phyloP scores from a whole-genome alignment of 2,113 vertebrate genomes.

The Illadopsis cleaveri region DNA sequence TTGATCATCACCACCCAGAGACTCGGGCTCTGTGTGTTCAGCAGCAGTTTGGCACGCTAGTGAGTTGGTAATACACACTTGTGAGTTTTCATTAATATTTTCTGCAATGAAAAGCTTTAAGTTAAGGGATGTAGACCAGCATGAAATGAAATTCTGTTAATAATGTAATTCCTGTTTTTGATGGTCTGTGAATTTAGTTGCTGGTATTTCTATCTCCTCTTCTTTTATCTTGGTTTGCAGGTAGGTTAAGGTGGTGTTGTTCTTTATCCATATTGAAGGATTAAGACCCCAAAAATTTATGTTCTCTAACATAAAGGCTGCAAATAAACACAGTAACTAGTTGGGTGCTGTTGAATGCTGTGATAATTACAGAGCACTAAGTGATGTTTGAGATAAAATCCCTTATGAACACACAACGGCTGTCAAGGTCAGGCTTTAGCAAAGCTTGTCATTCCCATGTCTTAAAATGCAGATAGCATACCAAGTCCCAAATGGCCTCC shows the following conservation, averaged over 20 bases:
- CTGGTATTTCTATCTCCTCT: background rate
- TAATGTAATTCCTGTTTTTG: background rate
- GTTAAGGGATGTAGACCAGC: background rate
- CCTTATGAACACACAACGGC: background rate
- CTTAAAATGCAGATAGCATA: constrained; percentile 6
- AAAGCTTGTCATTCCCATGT: background rate
- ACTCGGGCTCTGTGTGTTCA: accelerated
- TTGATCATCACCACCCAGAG: accelerated
- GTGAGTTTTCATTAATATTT: background rate
- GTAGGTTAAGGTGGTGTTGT: background rate
- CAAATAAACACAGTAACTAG: background rate
- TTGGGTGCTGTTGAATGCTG: background rate
- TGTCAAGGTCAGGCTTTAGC: constrained; percentile 25
- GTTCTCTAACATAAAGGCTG: background rate
- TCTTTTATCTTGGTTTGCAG: background rate
- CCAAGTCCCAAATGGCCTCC: background rate
- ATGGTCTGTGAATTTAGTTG: background rate
- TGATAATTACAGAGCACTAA: background rate
- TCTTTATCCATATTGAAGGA: background rate
- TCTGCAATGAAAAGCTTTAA: background rate
- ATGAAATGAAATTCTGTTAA: background rate
- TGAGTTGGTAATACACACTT: background rate
- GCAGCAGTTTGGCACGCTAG: background rate
- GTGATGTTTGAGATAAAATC: constrained; percentile 9
- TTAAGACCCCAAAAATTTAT: background rate